Percentiles rank a stretch among this genome's conserved stretches.
Evolutionary conservation across 2,113 vertebrate genomes (phyloP).

Genomic region (Gallinago paraguaiae): DNA sequence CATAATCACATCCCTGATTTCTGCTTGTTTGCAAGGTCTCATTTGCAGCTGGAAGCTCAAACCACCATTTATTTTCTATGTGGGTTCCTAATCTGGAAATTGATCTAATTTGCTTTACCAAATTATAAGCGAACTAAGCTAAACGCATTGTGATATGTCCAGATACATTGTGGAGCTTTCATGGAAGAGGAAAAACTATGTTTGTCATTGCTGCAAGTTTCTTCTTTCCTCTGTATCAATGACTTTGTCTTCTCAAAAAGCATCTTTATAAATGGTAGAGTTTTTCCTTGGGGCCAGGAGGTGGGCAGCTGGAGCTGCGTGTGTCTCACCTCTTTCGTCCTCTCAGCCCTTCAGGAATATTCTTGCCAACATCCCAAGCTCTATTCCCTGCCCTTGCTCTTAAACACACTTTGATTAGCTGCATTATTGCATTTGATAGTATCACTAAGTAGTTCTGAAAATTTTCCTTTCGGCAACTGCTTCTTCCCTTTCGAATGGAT

Average conservation of each 20-base stretch:
- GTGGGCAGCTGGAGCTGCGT: background rate
- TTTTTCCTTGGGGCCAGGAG: conserved; percentile 7
- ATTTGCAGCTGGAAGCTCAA: conserved; percentile 19
- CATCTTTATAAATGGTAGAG: background rate
- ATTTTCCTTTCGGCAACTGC: background rate
- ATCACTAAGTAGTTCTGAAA: conserved; percentile 24
- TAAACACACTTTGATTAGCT: conserved; percentile 18
- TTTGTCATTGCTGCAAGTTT: background rate
- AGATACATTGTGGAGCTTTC: background rate
- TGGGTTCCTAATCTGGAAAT: conserved; percentile 40
- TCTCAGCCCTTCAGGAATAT: background rate
- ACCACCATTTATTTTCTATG: background rate
- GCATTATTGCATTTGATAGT: conserved; percentile 31
- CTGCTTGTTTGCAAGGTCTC: background rate
- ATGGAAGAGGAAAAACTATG: background rate
- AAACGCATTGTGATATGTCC: background rate
- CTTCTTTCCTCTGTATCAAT: conserved; percentile 4
- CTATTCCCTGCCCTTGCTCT: background rate
- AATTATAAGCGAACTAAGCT: conserved; percentile 44
- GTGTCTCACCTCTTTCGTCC: conserved; percentile 12
- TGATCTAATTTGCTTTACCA: conserved; percentile 40
- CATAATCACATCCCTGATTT: background rate
- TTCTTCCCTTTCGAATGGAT: background rate
- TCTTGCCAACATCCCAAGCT: background rate
- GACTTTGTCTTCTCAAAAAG: background rate